These are phyloP conservation scores for Amphipoea lucens DNA, from an alignment of 2,888 invertebrate species.

Conservation along the genomic window DNA sequence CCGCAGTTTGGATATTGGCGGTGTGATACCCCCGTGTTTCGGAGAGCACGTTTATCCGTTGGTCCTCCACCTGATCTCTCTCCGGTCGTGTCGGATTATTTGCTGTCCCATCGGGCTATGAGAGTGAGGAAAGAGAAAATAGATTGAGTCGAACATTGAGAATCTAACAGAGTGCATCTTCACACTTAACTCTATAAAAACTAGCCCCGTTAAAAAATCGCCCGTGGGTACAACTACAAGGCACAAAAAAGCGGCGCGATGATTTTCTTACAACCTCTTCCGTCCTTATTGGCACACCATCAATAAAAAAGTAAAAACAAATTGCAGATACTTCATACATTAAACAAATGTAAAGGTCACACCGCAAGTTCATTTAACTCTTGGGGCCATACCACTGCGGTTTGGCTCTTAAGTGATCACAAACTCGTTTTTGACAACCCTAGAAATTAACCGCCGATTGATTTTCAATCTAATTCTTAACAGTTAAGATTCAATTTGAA, in stretches of 20 bases:
- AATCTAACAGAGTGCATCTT: background rate
- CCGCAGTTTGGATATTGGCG: no score
- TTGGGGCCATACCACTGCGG: constrained; percentile 62
- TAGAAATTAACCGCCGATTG: constrained; percentile 28
- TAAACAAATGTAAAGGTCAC: constrained; percentile 79
- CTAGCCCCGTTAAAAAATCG: background rate
- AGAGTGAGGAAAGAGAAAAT: no score
- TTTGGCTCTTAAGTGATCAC: constrained; percentile 49
- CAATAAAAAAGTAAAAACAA: constrained; percentile 58
- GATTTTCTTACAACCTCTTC: constrained; percentile 31
- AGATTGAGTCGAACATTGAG: no score
- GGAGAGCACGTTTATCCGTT: no score
- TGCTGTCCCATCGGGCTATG: no score
- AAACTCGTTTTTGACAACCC: constrained; percentile 53
- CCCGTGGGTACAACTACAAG: background rate
- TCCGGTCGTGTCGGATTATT: no score
- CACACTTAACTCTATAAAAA: background rate
- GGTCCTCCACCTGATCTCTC: no score
- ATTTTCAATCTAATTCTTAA: constrained; percentile 32
- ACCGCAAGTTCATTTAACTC: constrained; percentile 82
- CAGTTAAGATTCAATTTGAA: constrained; percentile 36
- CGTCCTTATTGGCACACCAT: constrained; percentile 27
- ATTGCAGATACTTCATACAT: constrained; percentile 55
- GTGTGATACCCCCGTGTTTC: no score
- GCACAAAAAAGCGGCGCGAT: background rate